Evolutionary conservation across 2,888 invertebrate genomes (phyloP), one percentile per base, ranked within the genome.

Genomic region (Petrophora chlorosata): DNA sequence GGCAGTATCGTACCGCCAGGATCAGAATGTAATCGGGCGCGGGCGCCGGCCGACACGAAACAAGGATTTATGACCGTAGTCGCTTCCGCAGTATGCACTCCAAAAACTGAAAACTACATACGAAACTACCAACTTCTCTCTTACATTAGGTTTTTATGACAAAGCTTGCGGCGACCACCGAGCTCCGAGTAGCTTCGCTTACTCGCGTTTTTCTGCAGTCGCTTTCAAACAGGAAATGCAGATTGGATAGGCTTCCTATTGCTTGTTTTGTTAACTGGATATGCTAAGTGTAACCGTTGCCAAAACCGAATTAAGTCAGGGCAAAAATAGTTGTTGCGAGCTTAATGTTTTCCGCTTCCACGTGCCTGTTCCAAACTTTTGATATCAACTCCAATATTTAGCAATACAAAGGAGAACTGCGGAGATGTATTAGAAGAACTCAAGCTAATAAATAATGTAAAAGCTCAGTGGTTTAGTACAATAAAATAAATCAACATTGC

Each of bases 21-120:
- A 76, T 70, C 69, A 65, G 70, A 69, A 70, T 73, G 74, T 69
- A 73, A 74, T 71, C 73, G 65, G 56, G 63, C 65, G 61, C 63
- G 66, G 61, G 70, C 53, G 54, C 53, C 53, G 53, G 54, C 56
- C 63, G 61, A 66, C 66, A 66, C 67, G 66, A 65, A 64, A 62
- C 67, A 63, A 70, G 62, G 65, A 76, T 76, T 77, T 77, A 77
- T 65, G 71, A 67, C 61, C 60, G 36, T 60, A 33, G 57, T 56
- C 45, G 63, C 60, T 76, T 75, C 74, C 75, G 75, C 61, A 63
- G 66, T 57, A 60, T 72, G 68, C 70, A 72, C 70, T 69, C 66
- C 60, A 63, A 70, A 75, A 73, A 67, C 65, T 70, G 61, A 71
- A 72, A 72, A 70, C 68, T 67, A 70, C 65, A 70, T 56, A 63